These are phyloP conservation scores for Phataginus tetradactyla DNA, from an alignment of 2,797 vertebrate genomes.

Conservation along the genomic window DNA sequence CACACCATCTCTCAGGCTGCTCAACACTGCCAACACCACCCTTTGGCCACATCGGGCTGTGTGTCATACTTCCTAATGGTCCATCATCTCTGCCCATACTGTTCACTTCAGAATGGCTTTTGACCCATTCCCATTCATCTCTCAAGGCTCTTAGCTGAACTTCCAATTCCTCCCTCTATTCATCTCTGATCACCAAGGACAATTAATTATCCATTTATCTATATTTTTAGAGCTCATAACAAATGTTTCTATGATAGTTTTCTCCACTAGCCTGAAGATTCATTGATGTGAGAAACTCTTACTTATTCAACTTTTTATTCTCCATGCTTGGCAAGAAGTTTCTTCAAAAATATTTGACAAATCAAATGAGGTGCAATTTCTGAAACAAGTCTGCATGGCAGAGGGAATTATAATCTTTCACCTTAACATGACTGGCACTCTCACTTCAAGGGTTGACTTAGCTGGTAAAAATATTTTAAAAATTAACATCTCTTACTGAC, in stretches of 20 bases:
- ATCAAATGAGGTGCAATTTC: neutral
- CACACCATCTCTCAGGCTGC: neutral
- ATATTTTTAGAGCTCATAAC: neutral
- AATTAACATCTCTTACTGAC: neutral
- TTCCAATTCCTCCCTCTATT: neutral
- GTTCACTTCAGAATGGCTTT: neutral
- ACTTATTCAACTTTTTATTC: neutral
- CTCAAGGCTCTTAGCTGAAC: neutral
- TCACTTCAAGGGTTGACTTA: neutral
- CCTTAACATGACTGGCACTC: neutral
- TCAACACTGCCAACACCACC: neutral
- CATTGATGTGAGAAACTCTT: neutral
- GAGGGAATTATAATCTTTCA: neutral
- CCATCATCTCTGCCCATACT: neutral
- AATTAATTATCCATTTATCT: constrained; percentile 54
- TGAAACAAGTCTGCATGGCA: neutral
- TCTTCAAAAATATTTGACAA: neutral
- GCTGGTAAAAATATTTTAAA: neutral
- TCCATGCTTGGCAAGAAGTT: neutral
- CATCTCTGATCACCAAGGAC: constrained; percentile 23
- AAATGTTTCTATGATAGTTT: constrained; percentile 24
- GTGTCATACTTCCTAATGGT: neutral
- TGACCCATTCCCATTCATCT: neutral
- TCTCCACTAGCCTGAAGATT: neutral
- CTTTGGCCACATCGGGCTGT: neutral